phyloP scores from a whole-genome alignment of 2,797 vertebrate genomes.

The Pangasius larnaudii region DNA sequence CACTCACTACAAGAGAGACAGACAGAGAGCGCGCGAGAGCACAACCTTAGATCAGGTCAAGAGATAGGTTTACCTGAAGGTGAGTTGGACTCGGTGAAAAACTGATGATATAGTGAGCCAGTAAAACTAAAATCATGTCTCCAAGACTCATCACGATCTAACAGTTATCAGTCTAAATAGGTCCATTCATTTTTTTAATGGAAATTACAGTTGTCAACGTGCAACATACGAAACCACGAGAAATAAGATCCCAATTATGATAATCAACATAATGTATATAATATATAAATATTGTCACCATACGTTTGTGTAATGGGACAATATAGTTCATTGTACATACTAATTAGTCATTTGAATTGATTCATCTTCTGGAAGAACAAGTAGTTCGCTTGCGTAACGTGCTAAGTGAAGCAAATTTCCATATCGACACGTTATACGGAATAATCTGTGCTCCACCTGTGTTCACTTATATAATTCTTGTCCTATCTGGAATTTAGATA shows the following conservation, averaged over 20 bases:
- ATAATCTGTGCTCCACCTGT: not conserved
- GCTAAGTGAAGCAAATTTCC: not conserved
- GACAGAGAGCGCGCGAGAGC: not conserved
- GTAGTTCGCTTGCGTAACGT: not conserved
- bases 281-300: not conserved
- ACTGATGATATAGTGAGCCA: too few relatives aligned
- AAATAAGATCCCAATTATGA: not conserved
- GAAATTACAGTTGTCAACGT: not conserved
- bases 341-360: not conserved
- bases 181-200: too few relatives aligned
- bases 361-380: too few relatives aligned
- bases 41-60: not conserved
- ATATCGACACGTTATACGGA: not conserved
- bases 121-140: too few relatives aligned
- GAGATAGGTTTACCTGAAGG: not conserved
- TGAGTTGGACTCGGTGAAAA: too few relatives aligned
- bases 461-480: not conserved
- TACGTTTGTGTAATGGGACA: not conserved
- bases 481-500: conserved; percentile 49
- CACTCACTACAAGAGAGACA: not conserved
- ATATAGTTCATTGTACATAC: not conserved
- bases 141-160: too few relatives aligned
- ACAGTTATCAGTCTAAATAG: too few relatives aligned
- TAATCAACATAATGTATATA: not conserved
- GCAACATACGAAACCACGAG: not conserved